These are phyloP conservation scores for Turnix velox DNA, from an alignment of 2,113 vertebrate species.

Conservation along the genomic window DNA sequence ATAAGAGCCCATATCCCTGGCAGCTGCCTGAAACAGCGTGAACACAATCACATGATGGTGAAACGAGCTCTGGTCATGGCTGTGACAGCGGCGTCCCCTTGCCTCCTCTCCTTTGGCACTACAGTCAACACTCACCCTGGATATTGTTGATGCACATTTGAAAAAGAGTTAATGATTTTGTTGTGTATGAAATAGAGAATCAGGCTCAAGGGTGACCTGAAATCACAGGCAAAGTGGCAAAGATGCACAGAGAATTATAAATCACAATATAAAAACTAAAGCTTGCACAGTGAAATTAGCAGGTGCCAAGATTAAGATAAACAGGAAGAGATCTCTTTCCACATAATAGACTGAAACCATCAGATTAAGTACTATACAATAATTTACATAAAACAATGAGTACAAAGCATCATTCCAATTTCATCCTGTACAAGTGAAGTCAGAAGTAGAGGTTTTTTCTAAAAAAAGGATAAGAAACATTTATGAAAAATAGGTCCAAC, in stretches of 20 bases:
- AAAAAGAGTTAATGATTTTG: rapidly evolving
- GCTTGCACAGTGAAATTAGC: not conserved
- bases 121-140: rapidly evolving
- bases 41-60: conserved; percentile 35
- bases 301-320: not conserved
- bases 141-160: rapidly evolving
- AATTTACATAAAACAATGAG: not conserved
- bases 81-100: not conserved
- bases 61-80: not conserved
- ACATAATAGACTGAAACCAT: not conserved
- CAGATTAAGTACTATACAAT: not conserved
- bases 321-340: not conserved
- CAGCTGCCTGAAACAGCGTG: not conserved
- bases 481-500: not conserved
- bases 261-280: not conserved
- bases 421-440: not conserved
- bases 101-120: not conserved
- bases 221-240: rapidly evolving
- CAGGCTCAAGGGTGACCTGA: not conserved
- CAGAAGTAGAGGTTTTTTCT: not conserved
- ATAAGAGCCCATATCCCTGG: conserved; percentile 41
- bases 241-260: not conserved
- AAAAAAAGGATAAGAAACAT: not conserved
- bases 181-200: not conserved
- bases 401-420: not conserved